These are phyloP conservation scores for Mirounga angustirostris DNA, from an alignment of 2,113 vertebrate genomes.

Conservation along the genomic window DNA sequence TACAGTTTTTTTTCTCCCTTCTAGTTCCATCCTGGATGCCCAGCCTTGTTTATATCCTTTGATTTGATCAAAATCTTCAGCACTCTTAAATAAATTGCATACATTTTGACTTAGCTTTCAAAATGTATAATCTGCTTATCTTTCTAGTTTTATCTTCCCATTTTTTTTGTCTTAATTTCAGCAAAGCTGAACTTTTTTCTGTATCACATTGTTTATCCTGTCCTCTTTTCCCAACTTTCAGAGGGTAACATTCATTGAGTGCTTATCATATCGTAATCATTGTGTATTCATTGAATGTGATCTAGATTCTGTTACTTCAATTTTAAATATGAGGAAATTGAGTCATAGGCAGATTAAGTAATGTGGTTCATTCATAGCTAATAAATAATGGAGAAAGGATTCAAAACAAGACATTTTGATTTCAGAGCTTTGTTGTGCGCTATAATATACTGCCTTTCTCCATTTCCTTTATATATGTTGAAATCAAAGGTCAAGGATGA, in stretches of 20 bases:
- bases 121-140: not conserved
- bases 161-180: slow-evolving; percentile 35
- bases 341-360: slow-evolving; percentile 41
- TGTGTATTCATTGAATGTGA: slow-evolving; percentile 26
- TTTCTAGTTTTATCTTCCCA: not conserved
- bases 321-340: slow-evolving; percentile 28
- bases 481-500: not conserved
- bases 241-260: not conserved
- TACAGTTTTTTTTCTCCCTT: not conserved
- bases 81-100: not conserved
- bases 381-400: not conserved
- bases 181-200: slow-evolving; percentile 6
- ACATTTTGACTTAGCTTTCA: not conserved
- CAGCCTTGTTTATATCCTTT: slow-evolving; percentile 15
- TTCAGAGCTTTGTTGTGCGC: not conserved
- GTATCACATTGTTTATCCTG: not conserved
- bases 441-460: not conserved
- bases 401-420: not conserved
- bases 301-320: not conserved
- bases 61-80: slow-evolving; percentile 9
- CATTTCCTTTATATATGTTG: not conserved
- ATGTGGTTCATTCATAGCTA: not conserved
- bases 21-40: not conserved
- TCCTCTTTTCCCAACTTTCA: not conserved
- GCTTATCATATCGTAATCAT: not conserved